Conservation (phyloP, 2,797 vertebrate genomes). For the Chiroxiphia lanceolata region DNA sequence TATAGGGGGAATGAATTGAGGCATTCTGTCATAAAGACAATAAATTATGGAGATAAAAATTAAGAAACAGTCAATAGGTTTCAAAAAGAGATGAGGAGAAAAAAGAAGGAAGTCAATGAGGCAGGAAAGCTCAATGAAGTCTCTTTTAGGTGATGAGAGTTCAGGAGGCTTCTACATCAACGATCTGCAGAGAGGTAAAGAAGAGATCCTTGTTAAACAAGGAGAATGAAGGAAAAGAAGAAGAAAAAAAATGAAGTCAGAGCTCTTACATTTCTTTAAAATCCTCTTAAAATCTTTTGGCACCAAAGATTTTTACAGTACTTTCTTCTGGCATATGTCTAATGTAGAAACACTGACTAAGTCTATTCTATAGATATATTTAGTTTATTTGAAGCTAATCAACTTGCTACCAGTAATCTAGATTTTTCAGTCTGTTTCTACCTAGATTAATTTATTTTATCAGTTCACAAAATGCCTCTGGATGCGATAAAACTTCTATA, state of each 20-base stretch:
- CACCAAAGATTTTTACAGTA: neutral
- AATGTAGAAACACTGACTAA: neutral
- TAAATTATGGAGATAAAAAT: slow-evolving; percentile 48
- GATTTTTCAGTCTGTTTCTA: neutral
- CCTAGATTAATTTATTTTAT: neutral
- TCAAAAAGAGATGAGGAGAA: neutral
- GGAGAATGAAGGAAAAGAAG: neutral
- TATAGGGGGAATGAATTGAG: slow-evolving; percentile 20
- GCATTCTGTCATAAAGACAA: slow-evolving; percentile 10
- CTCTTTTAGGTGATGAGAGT: neutral
- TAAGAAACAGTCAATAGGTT: slow-evolving; percentile 44
- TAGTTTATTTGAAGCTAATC: neutral
- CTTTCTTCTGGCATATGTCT: neutral
- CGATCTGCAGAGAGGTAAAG: neutral
- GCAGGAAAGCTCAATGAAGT: neutral
- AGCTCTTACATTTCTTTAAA: neutral
- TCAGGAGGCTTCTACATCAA: neutral
- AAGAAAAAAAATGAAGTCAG: neutral
- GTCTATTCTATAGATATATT: neutral
- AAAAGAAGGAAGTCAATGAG: slow-evolving; percentile 17
- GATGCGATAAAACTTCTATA: accelerated
- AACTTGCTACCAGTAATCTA: neutral
- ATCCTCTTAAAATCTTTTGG: neutral
- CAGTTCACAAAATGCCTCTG: neutral
- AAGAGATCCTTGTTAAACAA: neutral